A percentile compares a stretch with the other conserved stretches of the same genome.
These are phyloP conservation scores for Microchrysa polita DNA, from an alignment of 2,888 invertebrate genomes.

Conservation along the genomic window DNA sequence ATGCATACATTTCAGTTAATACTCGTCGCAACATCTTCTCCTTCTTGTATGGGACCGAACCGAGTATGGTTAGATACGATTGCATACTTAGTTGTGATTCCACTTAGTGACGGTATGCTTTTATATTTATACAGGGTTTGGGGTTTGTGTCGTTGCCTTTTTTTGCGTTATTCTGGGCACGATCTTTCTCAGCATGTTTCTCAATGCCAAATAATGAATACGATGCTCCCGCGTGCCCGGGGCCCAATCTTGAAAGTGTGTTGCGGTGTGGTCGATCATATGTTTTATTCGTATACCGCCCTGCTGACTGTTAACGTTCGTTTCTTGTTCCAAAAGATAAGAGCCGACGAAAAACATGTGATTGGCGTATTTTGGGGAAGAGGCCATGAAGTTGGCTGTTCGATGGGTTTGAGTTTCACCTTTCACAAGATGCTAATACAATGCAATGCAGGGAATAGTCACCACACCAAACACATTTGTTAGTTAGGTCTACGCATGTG, in stretches of 20 bases:
- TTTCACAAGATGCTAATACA: too few relatives aligned
- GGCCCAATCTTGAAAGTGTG: slow-evolving; percentile 20
- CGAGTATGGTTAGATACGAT: neutral
- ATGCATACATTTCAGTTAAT: neutral
- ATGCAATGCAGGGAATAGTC: too few relatives aligned
- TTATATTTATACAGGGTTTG: neutral
- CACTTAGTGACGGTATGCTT: neutral
- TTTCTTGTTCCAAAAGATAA: slow-evolving; percentile 20
- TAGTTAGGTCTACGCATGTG: too few relatives aligned
- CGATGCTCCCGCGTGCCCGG: slow-evolving; percentile 14
- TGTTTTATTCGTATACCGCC: slow-evolving; percentile 38
- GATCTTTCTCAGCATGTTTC: slow-evolving; percentile 17
- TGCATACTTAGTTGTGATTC: slow-evolving; percentile 4
- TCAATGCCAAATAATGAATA: slow-evolving; percentile 27
- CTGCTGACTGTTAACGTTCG: slow-evolving; percentile 33
- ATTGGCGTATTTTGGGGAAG: neutral
- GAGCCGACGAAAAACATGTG: slow-evolving; percentile 24
- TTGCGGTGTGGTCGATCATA: slow-evolving; percentile 28
- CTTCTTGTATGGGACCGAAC: slow-evolving; percentile 4
- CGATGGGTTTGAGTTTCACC: neutral
- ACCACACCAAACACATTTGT: too few relatives aligned
- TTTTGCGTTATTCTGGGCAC: slow-evolving; percentile 30
- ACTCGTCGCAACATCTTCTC: neutral
- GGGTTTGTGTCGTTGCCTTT: too few relatives aligned
- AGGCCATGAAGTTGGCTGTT: neutral